Conservation (phyloP, 2,888 invertebrate species). For the Leptinotarsa tumamoca region DNA sequence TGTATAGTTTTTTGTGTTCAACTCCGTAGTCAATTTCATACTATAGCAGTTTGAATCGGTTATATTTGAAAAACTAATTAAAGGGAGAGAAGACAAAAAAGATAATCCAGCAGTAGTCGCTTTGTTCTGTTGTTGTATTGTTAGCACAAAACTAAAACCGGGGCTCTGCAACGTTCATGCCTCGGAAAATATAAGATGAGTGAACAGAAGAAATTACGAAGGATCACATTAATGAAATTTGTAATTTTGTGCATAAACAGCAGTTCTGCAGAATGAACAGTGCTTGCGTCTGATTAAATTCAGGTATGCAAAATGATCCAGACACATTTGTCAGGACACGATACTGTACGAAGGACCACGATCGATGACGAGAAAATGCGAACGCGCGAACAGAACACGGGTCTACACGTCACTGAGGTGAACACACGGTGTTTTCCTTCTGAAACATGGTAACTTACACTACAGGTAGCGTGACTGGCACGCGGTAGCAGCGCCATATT, state of each 20-base stretch:
- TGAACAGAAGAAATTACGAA: conserved; percentile 24
- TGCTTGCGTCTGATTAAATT: conserved; percentile 46
- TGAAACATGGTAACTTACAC: conserved; percentile 57
- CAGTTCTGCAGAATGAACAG: conserved; percentile 29
- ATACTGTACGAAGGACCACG: conserved; percentile 59
- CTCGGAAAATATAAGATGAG: conserved; percentile 17
- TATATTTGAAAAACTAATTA: conserved; percentile 5
- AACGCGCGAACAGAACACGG: conserved; percentile 62
- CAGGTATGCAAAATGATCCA: conserved; percentile 53
- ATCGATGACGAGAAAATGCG: conserved; percentile 60
- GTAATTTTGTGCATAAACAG: conserved; percentile 25
- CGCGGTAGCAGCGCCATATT: conserved; percentile 64
- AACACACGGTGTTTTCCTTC: conserved; percentile 57
- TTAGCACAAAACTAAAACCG: conserved; percentile 13
- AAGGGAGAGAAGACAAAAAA: conserved; percentile 15
- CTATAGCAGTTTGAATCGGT: background rate
- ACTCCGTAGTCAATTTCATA: background rate
- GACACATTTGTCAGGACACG: conserved; percentile 58
- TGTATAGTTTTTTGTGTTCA: background rate
- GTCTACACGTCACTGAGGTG: conserved; percentile 64
- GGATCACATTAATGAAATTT: conserved; percentile 28
- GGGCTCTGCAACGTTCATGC: conserved; percentile 9
- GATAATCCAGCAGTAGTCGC: background rate
- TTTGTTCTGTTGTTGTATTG: conserved; percentile 23
- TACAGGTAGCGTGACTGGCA: conserved; percentile 63